phyloP scores from a whole-genome alignment of 35 echinoderm and acorn worm genomes.

The Heliocidaris erythrogramma region DNA sequence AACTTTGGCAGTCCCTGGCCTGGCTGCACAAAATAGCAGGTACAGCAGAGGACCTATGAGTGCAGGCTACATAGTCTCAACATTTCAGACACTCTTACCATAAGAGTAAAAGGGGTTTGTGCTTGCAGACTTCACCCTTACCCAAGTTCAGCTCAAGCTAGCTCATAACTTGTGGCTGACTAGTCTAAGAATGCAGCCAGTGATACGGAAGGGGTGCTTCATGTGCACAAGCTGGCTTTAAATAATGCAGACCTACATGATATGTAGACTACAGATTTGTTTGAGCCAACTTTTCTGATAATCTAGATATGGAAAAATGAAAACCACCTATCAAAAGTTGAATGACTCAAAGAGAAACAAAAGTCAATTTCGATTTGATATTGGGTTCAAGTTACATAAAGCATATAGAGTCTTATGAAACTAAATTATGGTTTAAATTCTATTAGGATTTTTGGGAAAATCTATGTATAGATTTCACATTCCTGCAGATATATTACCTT shows the following conservation, averaged over 20 bases:
- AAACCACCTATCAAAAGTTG: neutral
- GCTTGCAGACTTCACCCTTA: neutral
- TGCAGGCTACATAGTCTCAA: too few species aligned
- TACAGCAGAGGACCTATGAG: too few species aligned
- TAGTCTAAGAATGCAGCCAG: neutral
- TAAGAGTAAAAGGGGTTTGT: neutral
- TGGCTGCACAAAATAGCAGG: too few species aligned
- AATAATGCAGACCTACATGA: too few species aligned
- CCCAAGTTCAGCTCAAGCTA: neutral
- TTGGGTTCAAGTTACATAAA: neutral
- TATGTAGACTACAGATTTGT: too few species aligned
- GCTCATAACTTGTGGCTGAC: neutral
- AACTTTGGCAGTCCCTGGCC: too few species aligned
- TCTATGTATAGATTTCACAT: too few species aligned
- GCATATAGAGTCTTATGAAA: neutral
- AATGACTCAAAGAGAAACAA: neutral
- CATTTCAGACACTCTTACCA: too few species aligned
- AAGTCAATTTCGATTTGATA: neutral
- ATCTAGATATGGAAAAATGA: neutral
- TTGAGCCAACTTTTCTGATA: neutral
- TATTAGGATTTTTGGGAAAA: too few species aligned
- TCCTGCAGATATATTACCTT: too few species aligned
- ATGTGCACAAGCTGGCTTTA: neutral
- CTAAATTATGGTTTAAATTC: neutral
- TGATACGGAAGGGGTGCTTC: neutral